A percentile compares a stretch with the other conserved stretches of the same genome.
Conservation (phyloP, 2,797 vertebrate genomes). For the Enteromius afrohamiltoni region DNA sequence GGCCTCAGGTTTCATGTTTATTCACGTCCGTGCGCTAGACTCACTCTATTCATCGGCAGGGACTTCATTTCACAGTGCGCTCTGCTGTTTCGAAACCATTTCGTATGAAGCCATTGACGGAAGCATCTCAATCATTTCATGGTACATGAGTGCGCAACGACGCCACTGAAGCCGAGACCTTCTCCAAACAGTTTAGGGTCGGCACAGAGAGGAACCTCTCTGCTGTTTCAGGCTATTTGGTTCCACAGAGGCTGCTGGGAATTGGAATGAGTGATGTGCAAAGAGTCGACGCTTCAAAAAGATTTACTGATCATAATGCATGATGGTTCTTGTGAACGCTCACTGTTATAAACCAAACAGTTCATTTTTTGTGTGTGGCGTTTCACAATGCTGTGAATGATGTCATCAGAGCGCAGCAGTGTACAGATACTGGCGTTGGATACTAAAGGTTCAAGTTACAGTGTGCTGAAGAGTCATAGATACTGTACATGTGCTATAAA, state of each 20-base stretch:
- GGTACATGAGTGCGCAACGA: constrained; percentile 60
- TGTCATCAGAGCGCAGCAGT: background rate
- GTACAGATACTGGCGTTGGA: background rate
- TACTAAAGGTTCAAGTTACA: background rate
- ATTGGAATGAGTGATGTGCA: constrained; percentile 39
- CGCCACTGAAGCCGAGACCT: constrained; percentile 54
- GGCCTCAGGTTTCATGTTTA: constrained; percentile 60
- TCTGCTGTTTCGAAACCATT: constrained; percentile 64
- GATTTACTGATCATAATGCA: constrained; percentile 22
- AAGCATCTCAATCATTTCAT: constrained; percentile 63
- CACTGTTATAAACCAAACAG: background rate
- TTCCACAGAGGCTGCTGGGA: constrained; percentile 33
- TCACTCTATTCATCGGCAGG: constrained; percentile 52
- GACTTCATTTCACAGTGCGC: constrained; percentile 67
- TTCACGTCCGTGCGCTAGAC: constrained; percentile 59
- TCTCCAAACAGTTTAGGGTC: constrained; percentile 61
- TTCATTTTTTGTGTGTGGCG: background rate
- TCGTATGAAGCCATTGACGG: constrained; percentile 61
- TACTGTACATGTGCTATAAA: background rate
- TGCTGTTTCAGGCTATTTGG: constrained; percentile 44
- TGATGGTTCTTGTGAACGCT: constrained; percentile 10
- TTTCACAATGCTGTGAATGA: constrained; percentile 1
- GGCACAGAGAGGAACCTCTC: constrained; percentile 44
- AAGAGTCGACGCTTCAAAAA: constrained; percentile 5
- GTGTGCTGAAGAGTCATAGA: background rate